Base-by-base conservation (phyloP, 2,888 invertebrate species). In the Platerodrilus igneus region DNA sequence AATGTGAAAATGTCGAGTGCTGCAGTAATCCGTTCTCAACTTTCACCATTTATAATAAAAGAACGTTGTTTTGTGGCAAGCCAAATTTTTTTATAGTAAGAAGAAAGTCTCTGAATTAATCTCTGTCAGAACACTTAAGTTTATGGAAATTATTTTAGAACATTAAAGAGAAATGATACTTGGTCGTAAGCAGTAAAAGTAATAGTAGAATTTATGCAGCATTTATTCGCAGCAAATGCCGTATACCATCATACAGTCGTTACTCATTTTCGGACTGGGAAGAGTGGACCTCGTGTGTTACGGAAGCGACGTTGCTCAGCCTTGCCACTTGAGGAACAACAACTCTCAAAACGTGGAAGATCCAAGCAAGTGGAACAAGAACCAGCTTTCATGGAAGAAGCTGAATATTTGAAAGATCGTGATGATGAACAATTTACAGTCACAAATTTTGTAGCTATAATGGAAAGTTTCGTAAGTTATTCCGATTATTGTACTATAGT, bases 61-160 rank as follows among this genome's bases (percentile, higher is more conserved):
- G n/a, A n/a, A n/a, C n/a, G n/a, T n/a, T n/a, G n/a, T n/a, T n/a
- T n/a, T n/a, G n/a, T n/a, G n/a, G n/a, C n/a, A n/a, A n/a, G n/a
- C n/a, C n/a, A n/a, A n/a, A n/a, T n/a, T n/a, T n/a, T n/a, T n/a
- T n/a, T n/a, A n/a, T n/a, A n/a, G n/a, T n/a, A n/a, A n/a, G n/a
- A n/a, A n/a, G n/a, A n/a, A n/a, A n/a, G n/a, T n/a, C n/a, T n/a
- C n/a, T n/a, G n/a, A n/a, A n/a, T n/a, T n/a, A n/a, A n/a, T n/a
- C n/a, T n/a, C n/a, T n/a, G n/a, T n/a, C n/a, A n/a, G n/a, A n/a
- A n/a, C n/a, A n/a, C n/a, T n/a, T n/a, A n/a, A n/a, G n/a, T n/a
- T n/a, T n/a, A n/a, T n/a, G n/a, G n/a, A n/a, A 22, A 22, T 3
- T 22, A 22, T 22, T 22, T 22, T 22, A 22, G 22, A 22, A 22